Evolutionary conservation across 2,797 vertebrate species (phyloP), one percentile per base, ranked within the genome.

Genomic region (Rhodeus uyekii): DNA sequence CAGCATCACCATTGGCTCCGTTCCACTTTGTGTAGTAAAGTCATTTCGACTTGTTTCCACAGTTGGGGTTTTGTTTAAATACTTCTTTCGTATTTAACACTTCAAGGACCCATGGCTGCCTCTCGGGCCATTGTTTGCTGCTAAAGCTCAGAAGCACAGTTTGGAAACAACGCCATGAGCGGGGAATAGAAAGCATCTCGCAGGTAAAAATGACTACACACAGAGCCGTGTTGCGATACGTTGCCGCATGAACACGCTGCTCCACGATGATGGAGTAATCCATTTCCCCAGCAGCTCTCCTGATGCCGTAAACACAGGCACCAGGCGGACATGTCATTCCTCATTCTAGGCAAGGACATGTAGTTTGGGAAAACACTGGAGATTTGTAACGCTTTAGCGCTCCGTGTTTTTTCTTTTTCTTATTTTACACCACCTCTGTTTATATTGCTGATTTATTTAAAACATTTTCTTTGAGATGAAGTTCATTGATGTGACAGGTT

Each of bases 251-350:
- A 82, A 88, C 89, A 90, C 87, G 81, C 86, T 90, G 86, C 87
- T 92, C 88, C 82, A 34, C 29, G 88, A 84, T 93, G 92, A 95
- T 93, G 91, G 83, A 92, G 90, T 95, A 94, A 95, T 96, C 96
- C 90, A 95, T 96, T 96, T 95, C 93, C 90, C 93, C 89, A 39
- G 67, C 76, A 74, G 76, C 90, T 93, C 91, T 94, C 91, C 90
- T 94, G 91, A 95, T 89, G 90, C 92, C 91, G 88, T 94, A 93
- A 95, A 95, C 93, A 95, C 92, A 91, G 92, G 95, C 91, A 94
- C 92, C 91, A 90, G 92, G 90, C 93, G 92, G 91, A 93, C 87
- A 76, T 90, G 92, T 91, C 90, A 91, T 91, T 91, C 90, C 88
- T 90, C 90, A 92, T 91, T 90, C 84, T 86, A 78, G 84, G 80